Percentiles rank a stretch among this genome's conserved stretches.
Conservation (phyloP, 2,113 vertebrate species). For the Bubo bubo region DNA sequence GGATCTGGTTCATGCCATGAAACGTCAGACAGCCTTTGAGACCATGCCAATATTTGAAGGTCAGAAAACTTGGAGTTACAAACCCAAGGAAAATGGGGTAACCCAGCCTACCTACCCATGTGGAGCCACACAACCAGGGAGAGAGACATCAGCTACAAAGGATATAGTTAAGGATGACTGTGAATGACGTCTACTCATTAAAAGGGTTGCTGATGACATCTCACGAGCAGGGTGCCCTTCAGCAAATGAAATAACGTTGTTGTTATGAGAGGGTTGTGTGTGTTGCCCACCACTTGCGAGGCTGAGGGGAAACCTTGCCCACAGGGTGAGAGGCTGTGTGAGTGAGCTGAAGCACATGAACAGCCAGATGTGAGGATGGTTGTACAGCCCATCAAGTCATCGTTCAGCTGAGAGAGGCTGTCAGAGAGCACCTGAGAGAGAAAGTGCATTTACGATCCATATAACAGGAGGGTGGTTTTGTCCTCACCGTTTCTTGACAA, state of each 20-base stretch:
- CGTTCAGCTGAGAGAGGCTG: not conserved
- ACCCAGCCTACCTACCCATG: rapidly evolving
- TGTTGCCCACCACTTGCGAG: rapidly evolving
- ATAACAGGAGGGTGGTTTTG: not conserved
- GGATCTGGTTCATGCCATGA: not conserved
- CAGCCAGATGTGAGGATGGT: not conserved
- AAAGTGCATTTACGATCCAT: not conserved
- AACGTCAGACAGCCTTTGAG: not conserved
- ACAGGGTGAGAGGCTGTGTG: not conserved
- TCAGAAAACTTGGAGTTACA: not conserved
- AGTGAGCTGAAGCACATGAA: not conserved
- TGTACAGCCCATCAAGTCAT: not conserved
- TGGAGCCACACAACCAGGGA: not conserved
- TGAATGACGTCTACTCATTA: not conserved
- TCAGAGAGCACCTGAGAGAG: not conserved
- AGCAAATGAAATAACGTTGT: not conserved
- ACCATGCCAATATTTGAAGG: not conserved
- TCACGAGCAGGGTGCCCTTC: not conserved
- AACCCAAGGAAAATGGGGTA: not conserved
- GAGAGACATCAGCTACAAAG: not conserved
- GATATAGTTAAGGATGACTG: not conserved
- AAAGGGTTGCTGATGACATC: not conserved
- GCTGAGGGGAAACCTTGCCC: not conserved
- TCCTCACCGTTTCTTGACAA: not conserved
- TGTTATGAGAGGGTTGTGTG: not conserved